Percentiles rank a stretch among this genome's conserved stretches.
Conservation (phyloP, 2,888 invertebrate species). For the Lysandra bellargus region DNA sequence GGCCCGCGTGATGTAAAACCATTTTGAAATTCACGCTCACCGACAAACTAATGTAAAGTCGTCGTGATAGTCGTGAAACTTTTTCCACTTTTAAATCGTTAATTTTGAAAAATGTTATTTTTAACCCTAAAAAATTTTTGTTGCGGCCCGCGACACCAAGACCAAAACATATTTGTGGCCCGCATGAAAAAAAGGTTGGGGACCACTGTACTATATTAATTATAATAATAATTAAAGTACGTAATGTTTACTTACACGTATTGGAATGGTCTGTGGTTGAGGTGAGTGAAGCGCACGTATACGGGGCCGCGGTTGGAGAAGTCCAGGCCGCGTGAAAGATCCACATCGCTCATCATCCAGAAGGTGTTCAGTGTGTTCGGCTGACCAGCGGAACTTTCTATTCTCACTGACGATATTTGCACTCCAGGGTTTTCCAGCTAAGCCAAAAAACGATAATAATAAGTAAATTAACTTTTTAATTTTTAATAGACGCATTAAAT, state of each 20-base stretch:
- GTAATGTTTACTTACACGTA: constrained; percentile 75
- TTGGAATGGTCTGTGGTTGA: constrained; percentile 86
- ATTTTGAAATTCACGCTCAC: too few species aligned
- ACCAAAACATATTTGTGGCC: too few species aligned
- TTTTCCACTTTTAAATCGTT: too few species aligned
- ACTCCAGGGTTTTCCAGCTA: constrained; percentile 83
- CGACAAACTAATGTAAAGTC: too few species aligned
- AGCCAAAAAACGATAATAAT: background rate
- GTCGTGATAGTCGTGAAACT: too few species aligned
- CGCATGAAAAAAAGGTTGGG: too few species aligned
- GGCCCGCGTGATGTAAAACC: too few species aligned
- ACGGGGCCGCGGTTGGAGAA: constrained; percentile 86
- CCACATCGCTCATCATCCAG: constrained; percentile 90
- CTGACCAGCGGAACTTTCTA: constrained; percentile 70
- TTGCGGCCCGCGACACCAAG: too few species aligned
- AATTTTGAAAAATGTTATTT: too few species aligned
- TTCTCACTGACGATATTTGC: constrained; percentile 68
- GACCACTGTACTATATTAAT: too few species aligned
- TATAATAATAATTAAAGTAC: background rate
- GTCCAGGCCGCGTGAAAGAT: constrained; percentile 90
- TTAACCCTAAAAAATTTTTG: too few species aligned
- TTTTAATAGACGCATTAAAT: too few species aligned
- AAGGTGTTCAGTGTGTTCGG: constrained; percentile 84
- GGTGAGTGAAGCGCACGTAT: constrained; percentile 86
- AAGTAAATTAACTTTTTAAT: background rate